Evolutionary conservation across 2,113 vertebrate genomes (phyloP).

Genomic region (Cebidichthys violaceus): DNA sequence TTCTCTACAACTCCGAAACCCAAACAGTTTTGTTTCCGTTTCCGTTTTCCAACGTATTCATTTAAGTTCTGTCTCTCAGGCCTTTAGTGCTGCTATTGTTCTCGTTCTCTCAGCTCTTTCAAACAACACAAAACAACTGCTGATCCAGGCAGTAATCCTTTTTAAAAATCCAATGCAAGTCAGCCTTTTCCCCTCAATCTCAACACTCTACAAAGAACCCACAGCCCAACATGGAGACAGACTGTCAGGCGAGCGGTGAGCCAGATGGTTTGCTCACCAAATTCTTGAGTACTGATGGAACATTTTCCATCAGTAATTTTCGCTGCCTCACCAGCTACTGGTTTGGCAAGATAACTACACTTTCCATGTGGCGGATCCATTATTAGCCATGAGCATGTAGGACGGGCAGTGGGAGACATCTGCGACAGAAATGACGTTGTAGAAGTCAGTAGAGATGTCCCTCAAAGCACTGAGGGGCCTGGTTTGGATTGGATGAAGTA

Average conservation of each 20-base stretch:
- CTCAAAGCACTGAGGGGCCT: neutral
- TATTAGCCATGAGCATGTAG: conserved; percentile 28
- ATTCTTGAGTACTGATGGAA: conserved; percentile 60
- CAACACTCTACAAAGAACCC: conserved; percentile 9
- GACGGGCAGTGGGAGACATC: conserved; percentile 5
- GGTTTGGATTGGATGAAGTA: neutral
- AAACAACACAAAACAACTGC: conserved; percentile 3
- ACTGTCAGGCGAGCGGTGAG: conserved; percentile 17
- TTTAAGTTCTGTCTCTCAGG: neutral
- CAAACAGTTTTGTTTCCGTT: neutral
- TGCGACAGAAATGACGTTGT: neutral
- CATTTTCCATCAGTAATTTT: conserved; percentile 50
- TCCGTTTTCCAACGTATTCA: neutral
- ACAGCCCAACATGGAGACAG: conserved; percentile 49
- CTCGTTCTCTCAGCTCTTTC: neutral
- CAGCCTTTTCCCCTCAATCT: conserved; percentile 33
- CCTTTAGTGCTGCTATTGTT: neutral
- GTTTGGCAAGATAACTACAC: conserved; percentile 22
- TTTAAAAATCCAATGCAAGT: conserved; percentile 24
- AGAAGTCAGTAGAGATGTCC: neutral
- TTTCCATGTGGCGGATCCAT: conserved; percentile 62
- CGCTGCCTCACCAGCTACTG: conserved; percentile 51
- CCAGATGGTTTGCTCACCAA: conserved; percentile 25
- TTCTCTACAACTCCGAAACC: neutral
- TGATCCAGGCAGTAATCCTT: neutral